Base-by-base conservation (phyloP, 1,140 invertebrate genomes). In the Metopolophium dirhodum region DNA sequence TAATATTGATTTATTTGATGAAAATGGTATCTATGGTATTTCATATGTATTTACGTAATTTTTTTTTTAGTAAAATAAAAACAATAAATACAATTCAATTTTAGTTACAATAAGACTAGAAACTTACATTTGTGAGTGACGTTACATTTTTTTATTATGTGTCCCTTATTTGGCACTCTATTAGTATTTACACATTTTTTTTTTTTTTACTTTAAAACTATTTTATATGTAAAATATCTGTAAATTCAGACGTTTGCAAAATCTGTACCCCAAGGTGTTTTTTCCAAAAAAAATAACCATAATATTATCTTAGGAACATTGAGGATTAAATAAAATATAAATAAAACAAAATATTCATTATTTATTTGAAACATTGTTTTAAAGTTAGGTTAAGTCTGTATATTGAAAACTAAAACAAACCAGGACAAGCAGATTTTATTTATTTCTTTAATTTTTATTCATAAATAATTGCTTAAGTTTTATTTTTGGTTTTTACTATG, bases 391-490 rank as follows among this genome's bases (percentile, higher is more conserved):
- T 77, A 35, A 14, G 14, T 7, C n/a, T 68, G 61, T 68, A 26
- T 9, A n/a, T 14, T 35, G 14, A 77, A 77, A 1, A 77, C 61
- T 20, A n/a, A 4, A 77, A 77, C 11, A 18, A 77, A 77, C n/a
- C 30, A 3, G 9, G 26, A 68, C 57, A 30, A 26, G 23, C 61
- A 68, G 26, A n/a, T 68, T 68, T n/a, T n/a, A 68, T 68, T 8
- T 68, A n/a, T 68, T 68, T 68, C 30, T n/a, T n/a, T 68, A 68
- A 68, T 68, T 68, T 68, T 68, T 68, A 68, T 68, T 68, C 61
- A n/a, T 68, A 68, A 30, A 68, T 68, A 14, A 68, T 68, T 30
- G 61, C 30, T 4, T 68, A 68, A 68, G 26, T 68, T 68, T 68
- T 51, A 18, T 51, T 51, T 68, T n/a, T 68, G 11, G 7, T 30